Base-by-base conservation (phyloP, 2,797 vertebrate genomes). In the Masticophis lateralis region DNA sequence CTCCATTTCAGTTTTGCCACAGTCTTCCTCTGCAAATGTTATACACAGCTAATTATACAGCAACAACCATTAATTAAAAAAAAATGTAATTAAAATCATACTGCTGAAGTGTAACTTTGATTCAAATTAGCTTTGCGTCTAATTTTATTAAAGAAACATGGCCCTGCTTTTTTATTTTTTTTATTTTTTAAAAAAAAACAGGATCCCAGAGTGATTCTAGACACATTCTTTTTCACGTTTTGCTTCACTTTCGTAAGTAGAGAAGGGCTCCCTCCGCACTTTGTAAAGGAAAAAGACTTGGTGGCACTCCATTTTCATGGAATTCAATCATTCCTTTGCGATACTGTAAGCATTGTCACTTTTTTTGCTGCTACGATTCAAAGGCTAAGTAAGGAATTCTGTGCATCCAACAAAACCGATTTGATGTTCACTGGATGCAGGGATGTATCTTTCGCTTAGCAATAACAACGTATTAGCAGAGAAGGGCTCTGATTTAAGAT, bases 41-140 rank as follows among this genome's bases (percentile, higher is more conserved):
- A 47, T 88, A 88, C 63, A 90, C 89, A 88, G 63, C 20, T 83
- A 91, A 88, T 88, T 90, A 88, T 86, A 90, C 91, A 69, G 74
- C 87, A 89, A 92, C 86, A 92, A 60, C 79, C 56, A 92, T 91
- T 92, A 88, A 88, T 92, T 92, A 83, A 79, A 83, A 53, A 47
- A 51, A 88, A 47, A 27, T 56, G 86, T 88, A 86, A 93, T 93
- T 93, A 89, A 91, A 69, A 91, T 18, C 90, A 83, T 53, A 56
- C 57, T 83, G 56, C 27, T 92, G 47, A 51, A 90, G 57, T 83
- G 86, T 53, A 92, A 83, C 32, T 88, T 74, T 83, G 93, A 94
- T 92, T 92, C 43, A 56, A 94, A 94, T 90, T 90, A 92, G 56
- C 83, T 61, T 55, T 88, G 89, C 57, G 27, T 92, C 91, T 63